These are phyloP conservation scores for Platycnemis pennipes DNA, from an alignment of 2,888 invertebrate species.

Conservation along the genomic window DNA sequence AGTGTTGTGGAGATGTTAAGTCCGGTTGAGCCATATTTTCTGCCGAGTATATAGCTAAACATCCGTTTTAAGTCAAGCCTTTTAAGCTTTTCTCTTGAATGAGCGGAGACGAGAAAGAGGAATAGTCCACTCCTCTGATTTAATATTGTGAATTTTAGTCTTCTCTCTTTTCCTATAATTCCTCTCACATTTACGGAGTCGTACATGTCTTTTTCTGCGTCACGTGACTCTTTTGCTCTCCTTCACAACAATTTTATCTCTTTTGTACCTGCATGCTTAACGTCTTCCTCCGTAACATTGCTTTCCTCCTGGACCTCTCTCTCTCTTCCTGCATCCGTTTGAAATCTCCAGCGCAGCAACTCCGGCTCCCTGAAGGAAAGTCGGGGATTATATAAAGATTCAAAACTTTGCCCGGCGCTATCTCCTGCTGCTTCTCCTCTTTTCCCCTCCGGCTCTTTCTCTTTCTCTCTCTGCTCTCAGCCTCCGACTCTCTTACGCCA, in stretches of 20 bases:
- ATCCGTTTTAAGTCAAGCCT: too few species aligned
- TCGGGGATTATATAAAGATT: conserved; percentile 64
- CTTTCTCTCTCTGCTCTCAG: background rate
- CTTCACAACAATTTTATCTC: background rate
- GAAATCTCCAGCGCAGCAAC: conserved; percentile 46
- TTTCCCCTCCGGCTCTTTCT: background rate
- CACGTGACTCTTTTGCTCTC: background rate
- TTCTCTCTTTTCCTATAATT: background rate
- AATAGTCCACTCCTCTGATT: background rate
- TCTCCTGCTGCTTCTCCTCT: background rate
- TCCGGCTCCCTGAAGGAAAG: conserved; percentile 44
- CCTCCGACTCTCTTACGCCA: background rate
- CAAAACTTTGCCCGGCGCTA: conserved; percentile 65
- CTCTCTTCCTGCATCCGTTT: conserved; percentile 12
- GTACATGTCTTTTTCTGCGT: background rate
- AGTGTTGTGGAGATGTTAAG: too few species aligned
- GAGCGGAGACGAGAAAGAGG: background rate
- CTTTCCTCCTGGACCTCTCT: background rate
- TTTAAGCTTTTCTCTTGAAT: background rate
- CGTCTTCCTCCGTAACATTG: background rate
- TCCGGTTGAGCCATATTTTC: too few species aligned
- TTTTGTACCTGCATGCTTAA: background rate
- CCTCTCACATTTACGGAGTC: background rate
- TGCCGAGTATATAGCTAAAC: too few species aligned
- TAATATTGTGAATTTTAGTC: background rate